phyloP scores from a whole-genome alignment of 23 tunicate species.

The Ascidia mentula region DNA sequence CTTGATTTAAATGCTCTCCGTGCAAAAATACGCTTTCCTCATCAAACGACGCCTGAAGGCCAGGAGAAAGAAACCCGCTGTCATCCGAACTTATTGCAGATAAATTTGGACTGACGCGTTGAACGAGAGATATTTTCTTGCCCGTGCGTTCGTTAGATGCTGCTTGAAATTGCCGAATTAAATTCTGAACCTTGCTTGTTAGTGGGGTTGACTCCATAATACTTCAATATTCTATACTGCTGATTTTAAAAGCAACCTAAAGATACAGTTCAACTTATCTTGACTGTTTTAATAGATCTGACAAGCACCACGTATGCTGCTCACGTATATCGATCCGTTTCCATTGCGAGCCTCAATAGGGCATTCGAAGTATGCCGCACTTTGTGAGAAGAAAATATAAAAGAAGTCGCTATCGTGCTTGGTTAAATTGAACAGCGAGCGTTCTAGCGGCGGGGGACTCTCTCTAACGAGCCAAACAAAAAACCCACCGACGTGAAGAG shows the following conservation, averaged over 20 bases:
- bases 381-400: too few relatives aligned
- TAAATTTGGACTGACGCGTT: background rate
- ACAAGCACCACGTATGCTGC: too few relatives aligned
- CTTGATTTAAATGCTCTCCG: background rate
- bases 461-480: background rate
- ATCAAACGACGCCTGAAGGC: background rate
- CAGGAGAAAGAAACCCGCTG: constrained; percentile 53
- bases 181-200: background rate
- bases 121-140: constrained; percentile 25
- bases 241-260: too few relatives aligned
- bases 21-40: background rate
- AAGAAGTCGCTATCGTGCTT: constrained; percentile 2
- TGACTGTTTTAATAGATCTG: too few relatives aligned
- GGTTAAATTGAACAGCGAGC: background rate
- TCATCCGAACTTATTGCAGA: constrained; percentile 30
- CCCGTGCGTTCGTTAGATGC: constrained; percentile 20
- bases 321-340: too few relatives aligned
- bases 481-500: constrained; percentile 2
- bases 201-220: background rate
- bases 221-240: background rate
- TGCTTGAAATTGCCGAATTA: background rate
- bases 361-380: too few relatives aligned
- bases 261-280: too few relatives aligned
- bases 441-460: background rate
- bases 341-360: too few relatives aligned